phyloP scores from a whole-genome alignment of 2,888 invertebrate genomes.

The Synergus umbraculus region DNA sequence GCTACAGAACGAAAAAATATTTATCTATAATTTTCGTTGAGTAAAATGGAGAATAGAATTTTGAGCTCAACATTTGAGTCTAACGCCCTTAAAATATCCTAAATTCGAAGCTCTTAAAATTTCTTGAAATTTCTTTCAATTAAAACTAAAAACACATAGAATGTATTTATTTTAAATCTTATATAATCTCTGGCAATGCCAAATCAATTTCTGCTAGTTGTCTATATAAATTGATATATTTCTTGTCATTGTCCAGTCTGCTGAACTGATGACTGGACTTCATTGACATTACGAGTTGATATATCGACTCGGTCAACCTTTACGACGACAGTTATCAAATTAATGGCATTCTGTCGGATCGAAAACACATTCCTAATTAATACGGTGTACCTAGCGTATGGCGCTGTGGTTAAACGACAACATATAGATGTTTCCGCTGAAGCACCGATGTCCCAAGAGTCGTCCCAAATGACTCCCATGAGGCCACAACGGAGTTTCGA shows the following conservation, averaged over 20 bases:
- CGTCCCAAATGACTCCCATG: constrained; percentile 25
- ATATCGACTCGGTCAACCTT: not conserved
- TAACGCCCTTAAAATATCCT: too few species aligned
- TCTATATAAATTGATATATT: too few species aligned
- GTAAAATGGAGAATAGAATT: too few species aligned
- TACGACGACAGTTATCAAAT: not conserved
- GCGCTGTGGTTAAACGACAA: not conserved
- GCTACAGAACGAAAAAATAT: too few species aligned
- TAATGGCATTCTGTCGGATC: not conserved
- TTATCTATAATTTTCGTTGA: too few species aligned
- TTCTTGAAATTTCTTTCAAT: too few species aligned
- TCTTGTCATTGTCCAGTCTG: not conserved
- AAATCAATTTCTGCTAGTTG: too few species aligned
- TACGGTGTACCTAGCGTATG: not conserved
- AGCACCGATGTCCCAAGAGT: not conserved
- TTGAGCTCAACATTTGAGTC: too few species aligned
- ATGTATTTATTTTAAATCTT: too few species aligned
- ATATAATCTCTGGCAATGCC: too few species aligned
- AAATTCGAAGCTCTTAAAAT: too few species aligned
- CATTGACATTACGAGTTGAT: not conserved
- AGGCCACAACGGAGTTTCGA: constrained; percentile 42
- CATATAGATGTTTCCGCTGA: not conserved
- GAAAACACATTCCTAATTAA: constrained; percentile 7
- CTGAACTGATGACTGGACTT: not conserved
- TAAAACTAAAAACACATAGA: too few species aligned